A percentile compares a stretch with the other conserved stretches of the same genome.
These are phyloP conservation scores for Hydractinia symbiolongicarpus DNA, from an alignment of 30 jellyfish, hydroid and myxozoan species.

Conservation along the genomic window DNA sequence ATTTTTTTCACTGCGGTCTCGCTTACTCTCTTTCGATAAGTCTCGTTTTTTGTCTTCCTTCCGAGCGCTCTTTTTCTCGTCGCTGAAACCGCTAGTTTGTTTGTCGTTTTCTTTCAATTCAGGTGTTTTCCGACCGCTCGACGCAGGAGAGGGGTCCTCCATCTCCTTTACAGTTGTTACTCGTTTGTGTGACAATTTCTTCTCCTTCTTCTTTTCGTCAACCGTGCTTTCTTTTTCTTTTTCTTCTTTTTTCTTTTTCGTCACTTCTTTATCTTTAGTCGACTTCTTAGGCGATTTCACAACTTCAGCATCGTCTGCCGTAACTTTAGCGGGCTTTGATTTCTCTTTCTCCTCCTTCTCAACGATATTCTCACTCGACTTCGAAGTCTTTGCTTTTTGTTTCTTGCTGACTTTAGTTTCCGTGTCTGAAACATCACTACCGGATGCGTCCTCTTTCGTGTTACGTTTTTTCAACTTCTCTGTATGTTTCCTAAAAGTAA, in stretches of 20 bases:
- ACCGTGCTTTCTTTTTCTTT: constrained; percentile 43
- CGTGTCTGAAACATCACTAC: constrained; percentile 9
- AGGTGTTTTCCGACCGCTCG: constrained; percentile 19
- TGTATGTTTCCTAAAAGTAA: neutral
- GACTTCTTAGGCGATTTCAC: neutral
- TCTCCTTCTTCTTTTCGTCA: constrained; percentile 25
- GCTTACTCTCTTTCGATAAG: constrained; percentile 9
- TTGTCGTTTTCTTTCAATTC: neutral
- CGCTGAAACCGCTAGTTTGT: neutral
- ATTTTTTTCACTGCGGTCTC: neutral
- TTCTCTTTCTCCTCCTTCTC: neutral
- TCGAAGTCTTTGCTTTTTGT: constrained; percentile 22
- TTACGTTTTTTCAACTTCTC: neutral
- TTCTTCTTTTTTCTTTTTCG: constrained; percentile 35
- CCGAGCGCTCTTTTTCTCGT: neutral
- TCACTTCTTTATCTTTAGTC: neutral
- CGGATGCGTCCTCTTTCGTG: constrained; percentile 20
- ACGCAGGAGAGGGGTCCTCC: constrained; percentile 20
- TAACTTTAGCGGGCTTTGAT: neutral
- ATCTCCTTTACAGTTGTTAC: constrained; percentile 31
- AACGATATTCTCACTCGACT: neutral
- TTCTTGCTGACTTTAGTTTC: constrained; percentile 26
- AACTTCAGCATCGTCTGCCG: neutral
- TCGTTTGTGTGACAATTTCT: constrained; percentile 30
- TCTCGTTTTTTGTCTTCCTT: constrained; percentile 7